Base-by-base conservation (phyloP, 2,797 vertebrate genomes). In the Salmo trutta region DNA sequence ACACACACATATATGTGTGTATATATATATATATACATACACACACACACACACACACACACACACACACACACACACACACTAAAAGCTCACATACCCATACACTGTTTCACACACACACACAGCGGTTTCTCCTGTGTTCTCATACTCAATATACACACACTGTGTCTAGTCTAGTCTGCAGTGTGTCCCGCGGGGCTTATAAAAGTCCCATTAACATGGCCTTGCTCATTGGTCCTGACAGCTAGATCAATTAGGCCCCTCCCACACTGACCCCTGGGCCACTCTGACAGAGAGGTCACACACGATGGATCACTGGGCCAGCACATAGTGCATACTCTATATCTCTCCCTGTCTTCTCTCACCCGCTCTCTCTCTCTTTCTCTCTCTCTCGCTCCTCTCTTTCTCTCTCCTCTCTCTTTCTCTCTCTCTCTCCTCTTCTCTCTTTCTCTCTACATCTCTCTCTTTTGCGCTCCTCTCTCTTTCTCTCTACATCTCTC, bases 131-230 rank as follows among this genome's bases (percentile, higher is more conserved):
- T 6, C 4, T n/a, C 54, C 15, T n/a, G 87, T 84, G 84, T 85
- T 29, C 21, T 6, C 67, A 77, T 82, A 84, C 83, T 80, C 88
- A 91, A 71, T 7, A 68, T 54, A 77, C 74, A 75, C 73, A 78
- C 94, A 95, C 94, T 82, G 91, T 88, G 75, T 83, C 86, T 88
- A 93, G 94, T 77, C 65, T 59, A 59, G 56, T 59, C 90, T 88
- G 75, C 87, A 87, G 90, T 90, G 93, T 73, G 85, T 95, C 96
- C 95, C 95, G 88, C 86, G 92, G 95, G 95, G 94, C 94, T 95
- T 96, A 96, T 96, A 96, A 96, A 97, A 95, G 94, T 96, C 94
- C 95, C 95, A 96, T 97, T 98, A 97, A 96, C 96, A 96, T 95
- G 95, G 94, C 94, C 92, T 93, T 96, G 94, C 95, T 97, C 95